Conservation (phyloP, 2,888 invertebrate species). For the Sialis fuliginosa region DNA sequence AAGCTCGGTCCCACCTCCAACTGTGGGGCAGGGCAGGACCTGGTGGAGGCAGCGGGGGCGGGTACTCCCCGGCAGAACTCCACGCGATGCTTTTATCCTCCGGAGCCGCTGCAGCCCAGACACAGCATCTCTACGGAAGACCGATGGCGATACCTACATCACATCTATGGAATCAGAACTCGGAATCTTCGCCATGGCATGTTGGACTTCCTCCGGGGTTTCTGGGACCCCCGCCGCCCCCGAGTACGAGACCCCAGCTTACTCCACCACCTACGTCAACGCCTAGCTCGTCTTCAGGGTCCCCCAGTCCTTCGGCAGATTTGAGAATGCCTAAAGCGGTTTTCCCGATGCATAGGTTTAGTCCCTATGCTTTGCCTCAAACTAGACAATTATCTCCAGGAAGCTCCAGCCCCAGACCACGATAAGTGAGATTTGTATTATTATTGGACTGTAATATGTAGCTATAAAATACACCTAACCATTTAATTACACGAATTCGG, state of each 20-base stretch:
- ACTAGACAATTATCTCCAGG: constrained; percentile 4
- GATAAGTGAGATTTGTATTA: neutral
- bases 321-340: constrained; percentile 26
- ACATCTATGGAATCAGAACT: constrained; percentile 26
- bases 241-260: constrained; percentile 20
- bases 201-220: constrained; percentile 24
- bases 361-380: constrained; percentile 22
- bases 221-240: constrained; percentile 22
- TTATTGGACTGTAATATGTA: neutral
- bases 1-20: constrained; percentile 30
- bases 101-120: constrained; percentile 18
- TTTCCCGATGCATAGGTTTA: constrained; percentile 27
- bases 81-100: constrained; percentile 24
- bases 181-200: constrained; percentile 18
- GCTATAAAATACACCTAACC: neutral
- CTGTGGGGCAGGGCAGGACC: constrained; percentile 31
- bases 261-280: constrained; percentile 28
- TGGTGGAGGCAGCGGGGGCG: constrained; percentile 29
- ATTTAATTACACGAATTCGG: too few species aligned
- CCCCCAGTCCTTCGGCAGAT: constrained; percentile 29
- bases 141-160: constrained; percentile 19
- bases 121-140: constrained; percentile 20
- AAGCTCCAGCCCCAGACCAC: constrained; percentile 3
- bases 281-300: constrained; percentile 41
- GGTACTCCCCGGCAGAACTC: constrained; percentile 26